Conservation (phyloP, 2,797 vertebrate species). For the Mormyrops boulengeri region DNA sequence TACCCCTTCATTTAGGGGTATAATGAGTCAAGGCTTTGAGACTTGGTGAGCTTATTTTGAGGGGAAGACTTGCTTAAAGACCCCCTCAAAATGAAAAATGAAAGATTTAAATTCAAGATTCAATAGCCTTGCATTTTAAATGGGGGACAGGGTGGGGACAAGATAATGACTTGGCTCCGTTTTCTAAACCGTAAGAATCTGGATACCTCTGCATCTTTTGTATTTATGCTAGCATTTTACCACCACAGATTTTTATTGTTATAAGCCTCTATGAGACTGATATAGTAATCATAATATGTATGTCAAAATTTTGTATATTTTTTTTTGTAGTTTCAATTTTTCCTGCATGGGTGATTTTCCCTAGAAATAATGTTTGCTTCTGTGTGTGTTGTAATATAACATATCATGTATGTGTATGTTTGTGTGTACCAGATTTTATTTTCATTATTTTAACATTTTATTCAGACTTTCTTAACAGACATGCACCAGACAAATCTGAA, state of each 20-base stretch:
- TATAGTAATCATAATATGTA: slow-evolving; percentile 52
- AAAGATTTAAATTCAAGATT: slow-evolving; percentile 57
- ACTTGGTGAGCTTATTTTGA: slow-evolving; percentile 48
- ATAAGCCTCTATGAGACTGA: slow-evolving; percentile 25
- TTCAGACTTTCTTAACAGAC: slow-evolving; percentile 33
- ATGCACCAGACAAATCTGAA: neutral
- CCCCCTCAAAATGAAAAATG: slow-evolving; percentile 51
- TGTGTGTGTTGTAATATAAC: slow-evolving; percentile 52
- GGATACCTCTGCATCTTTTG: neutral
- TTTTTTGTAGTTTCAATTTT: slow-evolving; percentile 37
- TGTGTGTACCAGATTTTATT: slow-evolving; percentile 44
- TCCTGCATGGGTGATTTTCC: slow-evolving; percentile 59
- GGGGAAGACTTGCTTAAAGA: slow-evolving; percentile 49
- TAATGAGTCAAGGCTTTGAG: slow-evolving; percentile 50
- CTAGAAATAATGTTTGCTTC: slow-evolving; percentile 52
- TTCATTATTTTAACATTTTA: slow-evolving; percentile 66
- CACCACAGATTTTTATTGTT: neutral
- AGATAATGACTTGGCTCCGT: slow-evolving; percentile 44
- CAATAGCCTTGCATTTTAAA: slow-evolving; percentile 48
- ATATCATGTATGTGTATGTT: neutral
- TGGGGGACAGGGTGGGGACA: slow-evolving; percentile 20
- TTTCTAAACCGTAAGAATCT: slow-evolving; percentile 28
- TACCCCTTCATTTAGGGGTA: slow-evolving; percentile 45
- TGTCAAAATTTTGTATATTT: neutral
- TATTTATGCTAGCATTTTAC: neutral